Conservation (phyloP, 64 coral and sea anemone genomes). For the Dendrophyllia cribrosa region DNA sequence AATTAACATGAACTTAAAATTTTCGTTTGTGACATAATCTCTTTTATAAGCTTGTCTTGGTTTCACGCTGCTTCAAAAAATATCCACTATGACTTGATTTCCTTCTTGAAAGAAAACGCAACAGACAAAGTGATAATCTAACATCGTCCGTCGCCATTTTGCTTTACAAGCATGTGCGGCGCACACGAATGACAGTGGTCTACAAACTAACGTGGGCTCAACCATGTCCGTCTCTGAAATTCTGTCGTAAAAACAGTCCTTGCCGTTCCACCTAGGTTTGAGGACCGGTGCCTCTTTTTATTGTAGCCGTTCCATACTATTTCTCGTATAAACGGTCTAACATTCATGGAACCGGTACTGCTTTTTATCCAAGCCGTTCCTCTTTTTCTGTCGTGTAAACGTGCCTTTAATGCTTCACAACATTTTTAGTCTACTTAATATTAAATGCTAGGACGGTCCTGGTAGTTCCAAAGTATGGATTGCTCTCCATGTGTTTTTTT, state of each 20-base stretch:
- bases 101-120: not conserved
- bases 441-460: too few species aligned
- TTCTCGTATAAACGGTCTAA: not conserved
- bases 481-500: too few species aligned
- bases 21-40: not conserved
- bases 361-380: not conserved
- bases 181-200: not conserved
- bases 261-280: too few species aligned
- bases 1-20: slow-evolving; percentile 1
- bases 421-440: too few species aligned
- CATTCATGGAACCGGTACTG: not conserved
- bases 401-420: not conserved
- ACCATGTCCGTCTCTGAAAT: not conserved
- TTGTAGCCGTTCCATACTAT: not conserved
- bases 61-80: not conserved
- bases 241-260: not conserved
- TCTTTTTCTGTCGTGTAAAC: too few species aligned
- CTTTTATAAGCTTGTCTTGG: not conserved
- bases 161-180: not conserved
- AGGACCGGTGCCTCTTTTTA: not conserved
- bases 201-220: too few species aligned
- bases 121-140: not conserved
- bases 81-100: not conserved
- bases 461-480: too few species aligned
- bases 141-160: too few species aligned